Percentiles rank a stretch among this genome's conserved stretches.
These are phyloP conservation scores for Eueremaeus valkanovi DNA, from an alignment of 2,888 invertebrate species.

Conservation along the genomic window DNA sequence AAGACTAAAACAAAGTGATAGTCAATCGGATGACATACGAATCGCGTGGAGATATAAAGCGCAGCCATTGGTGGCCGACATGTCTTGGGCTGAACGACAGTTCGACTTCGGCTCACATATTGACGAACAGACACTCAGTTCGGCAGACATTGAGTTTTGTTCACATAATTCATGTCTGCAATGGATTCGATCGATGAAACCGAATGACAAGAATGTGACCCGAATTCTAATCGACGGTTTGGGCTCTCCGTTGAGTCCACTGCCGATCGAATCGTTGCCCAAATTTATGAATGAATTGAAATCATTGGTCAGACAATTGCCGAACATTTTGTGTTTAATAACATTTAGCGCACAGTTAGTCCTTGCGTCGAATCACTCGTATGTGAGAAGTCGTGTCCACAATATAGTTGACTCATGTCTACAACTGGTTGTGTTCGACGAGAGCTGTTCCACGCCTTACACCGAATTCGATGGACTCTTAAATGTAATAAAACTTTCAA, in stretches of 20 bases:
- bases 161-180: slow-evolving; percentile 2
- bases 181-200: not conserved
- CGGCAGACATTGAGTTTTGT: slow-evolving; percentile 31
- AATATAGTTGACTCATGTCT: slow-evolving; percentile 16
- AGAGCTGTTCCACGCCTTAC: slow-evolving; percentile 31
- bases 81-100: not conserved
- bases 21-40: not conserved
- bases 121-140: not conserved
- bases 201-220: not conserved
- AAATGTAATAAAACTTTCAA: slow-evolving; percentile 31
- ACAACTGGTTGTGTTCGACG: slow-evolving; percentile 30
- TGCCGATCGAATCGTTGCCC: slow-evolving; percentile 20
- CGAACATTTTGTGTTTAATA: slow-evolving; percentile 33
- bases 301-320: slow-evolving; percentile 21
- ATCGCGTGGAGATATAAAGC: slow-evolving; percentile 38
- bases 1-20: not conserved
- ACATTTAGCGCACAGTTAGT: slow-evolving; percentile 19
- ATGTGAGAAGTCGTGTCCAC: slow-evolving; percentile 30
- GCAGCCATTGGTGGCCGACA: not conserved
- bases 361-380: slow-evolving; percentile 14
- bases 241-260: slow-evolving; percentile 32
- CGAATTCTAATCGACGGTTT: slow-evolving; percentile 39
- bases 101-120: slow-evolving; percentile 35
- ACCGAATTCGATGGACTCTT: slow-evolving; percentile 36
- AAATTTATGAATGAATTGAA: slow-evolving; percentile 31